Conservation (phyloP, 2,113 vertebrate genomes). For the Illadopsis cleaveri region DNA sequence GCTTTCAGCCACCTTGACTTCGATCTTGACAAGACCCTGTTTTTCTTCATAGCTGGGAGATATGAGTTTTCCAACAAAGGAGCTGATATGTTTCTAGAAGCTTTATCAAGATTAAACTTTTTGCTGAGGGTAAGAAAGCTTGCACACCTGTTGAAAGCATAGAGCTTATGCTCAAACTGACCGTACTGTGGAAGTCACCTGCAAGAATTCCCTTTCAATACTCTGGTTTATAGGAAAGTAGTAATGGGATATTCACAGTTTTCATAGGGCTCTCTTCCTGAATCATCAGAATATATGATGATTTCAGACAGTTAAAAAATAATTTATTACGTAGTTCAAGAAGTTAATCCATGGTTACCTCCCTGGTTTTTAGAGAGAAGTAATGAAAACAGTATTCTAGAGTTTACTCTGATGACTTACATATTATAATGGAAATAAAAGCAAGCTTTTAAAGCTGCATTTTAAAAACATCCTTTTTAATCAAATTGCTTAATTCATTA, state of each 20-base stretch:
- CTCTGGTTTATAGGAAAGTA: not conserved
- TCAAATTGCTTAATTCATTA: not conserved
- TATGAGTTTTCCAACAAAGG: conserved; percentile 98
- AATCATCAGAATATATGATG: not conserved
- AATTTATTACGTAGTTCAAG: not conserved
- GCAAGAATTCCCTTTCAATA: not conserved
- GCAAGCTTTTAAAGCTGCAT: not conserved
- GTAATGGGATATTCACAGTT: not conserved
- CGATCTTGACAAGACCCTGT: conserved; percentile 91
- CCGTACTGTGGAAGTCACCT: not conserved
- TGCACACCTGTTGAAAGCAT: not conserved
- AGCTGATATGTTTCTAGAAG: conserved; percentile 94
- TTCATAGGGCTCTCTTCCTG: not conserved
- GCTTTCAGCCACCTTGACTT: conserved; percentile 92
- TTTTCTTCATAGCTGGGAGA: conserved; percentile 96
- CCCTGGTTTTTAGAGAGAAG: not conserved
- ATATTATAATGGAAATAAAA: not conserved
- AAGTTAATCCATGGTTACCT: not conserved
- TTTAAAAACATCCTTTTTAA: not conserved
- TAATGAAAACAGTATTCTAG: not conserved
- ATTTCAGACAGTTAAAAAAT: not conserved
- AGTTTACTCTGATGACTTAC: not conserved
- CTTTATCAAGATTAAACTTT: conserved; percentile 94
- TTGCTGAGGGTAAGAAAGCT: conserved; percentile 84
- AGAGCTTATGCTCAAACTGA: not conserved